These are phyloP conservation scores for Leistus spinibarbis DNA, from an alignment of 2,888 invertebrate species.

Conservation along the genomic window DNA sequence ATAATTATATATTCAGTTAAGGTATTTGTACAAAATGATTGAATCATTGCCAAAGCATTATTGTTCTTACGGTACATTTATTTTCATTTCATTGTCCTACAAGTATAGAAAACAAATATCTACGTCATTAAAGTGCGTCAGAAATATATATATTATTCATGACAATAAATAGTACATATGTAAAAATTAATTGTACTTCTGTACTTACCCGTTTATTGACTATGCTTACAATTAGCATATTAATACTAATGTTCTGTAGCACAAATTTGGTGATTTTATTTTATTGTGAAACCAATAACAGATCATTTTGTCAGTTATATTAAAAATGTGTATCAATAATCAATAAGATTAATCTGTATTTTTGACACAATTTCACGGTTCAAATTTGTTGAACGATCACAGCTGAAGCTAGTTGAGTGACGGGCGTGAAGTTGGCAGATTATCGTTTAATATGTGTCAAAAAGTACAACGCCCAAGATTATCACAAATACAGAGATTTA, in stretches of 20 bases:
- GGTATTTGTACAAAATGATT: not conserved
- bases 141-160: not conserved
- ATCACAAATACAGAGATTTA: not conserved
- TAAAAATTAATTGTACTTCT: no score
- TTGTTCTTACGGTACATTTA: not conserved
- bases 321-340: conserved; percentile 22
- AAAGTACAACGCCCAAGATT: not conserved
- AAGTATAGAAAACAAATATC: not conserved
- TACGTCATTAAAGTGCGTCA: not conserved
- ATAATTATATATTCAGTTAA: not conserved
- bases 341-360: conserved; percentile 24
- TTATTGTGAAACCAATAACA: no score
- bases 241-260: no score
- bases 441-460: conserved; percentile 44
- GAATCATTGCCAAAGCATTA: not conserved
- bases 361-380: conserved; percentile 24
- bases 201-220: no score
- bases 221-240: no score
- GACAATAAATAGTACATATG: not conserved
- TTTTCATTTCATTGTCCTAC: not conserved
- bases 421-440: conserved; percentile 50
- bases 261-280: no score
- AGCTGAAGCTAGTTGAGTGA: conserved; percentile 48
- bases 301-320: conserved; percentile 6
- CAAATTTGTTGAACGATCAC: conserved; percentile 44